Conservation (phyloP, 2,797 vertebrate species). For the Linurgus olivaceus region DNA sequence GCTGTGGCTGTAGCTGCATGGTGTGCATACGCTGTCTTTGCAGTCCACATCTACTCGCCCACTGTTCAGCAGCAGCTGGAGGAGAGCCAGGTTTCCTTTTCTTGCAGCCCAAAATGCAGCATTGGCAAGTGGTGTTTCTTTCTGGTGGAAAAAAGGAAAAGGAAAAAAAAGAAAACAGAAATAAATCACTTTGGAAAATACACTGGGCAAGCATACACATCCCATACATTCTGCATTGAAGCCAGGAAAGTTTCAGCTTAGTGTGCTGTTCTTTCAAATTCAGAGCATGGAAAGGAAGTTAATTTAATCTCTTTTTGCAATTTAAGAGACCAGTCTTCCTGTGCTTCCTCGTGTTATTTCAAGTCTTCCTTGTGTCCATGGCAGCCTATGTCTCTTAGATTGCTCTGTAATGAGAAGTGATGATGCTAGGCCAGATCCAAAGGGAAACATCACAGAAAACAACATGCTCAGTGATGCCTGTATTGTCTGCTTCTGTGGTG, state of each 20-base stretch:
- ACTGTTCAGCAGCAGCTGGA: conserved; percentile 94
- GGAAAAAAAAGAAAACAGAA: neutral
- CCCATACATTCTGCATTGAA: neutral
- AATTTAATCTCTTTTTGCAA: neutral
- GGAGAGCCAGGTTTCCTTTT: conserved; percentile 92
- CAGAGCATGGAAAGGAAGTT: neutral
- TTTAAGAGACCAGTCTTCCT: neutral
- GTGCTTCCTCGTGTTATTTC: neutral
- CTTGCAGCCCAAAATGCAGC: conserved; percentile 96
- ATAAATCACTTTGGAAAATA: neutral
- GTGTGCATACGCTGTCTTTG: conserved; percentile 90
- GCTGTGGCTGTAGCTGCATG: conserved; percentile 61
- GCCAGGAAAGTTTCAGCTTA: neutral
- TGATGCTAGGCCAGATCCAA: neutral
- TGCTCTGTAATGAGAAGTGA: neutral
- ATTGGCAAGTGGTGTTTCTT: conserved; percentile 96
- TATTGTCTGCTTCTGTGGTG: neutral
- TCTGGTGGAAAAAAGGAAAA: conserved; percentile 74
- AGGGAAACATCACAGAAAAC: neutral
- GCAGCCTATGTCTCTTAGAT: neutral
- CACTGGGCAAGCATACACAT: neutral
- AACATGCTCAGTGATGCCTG: neutral
- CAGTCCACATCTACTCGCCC: conserved; percentile 96
- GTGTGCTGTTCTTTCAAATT: neutral
- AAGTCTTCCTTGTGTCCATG: neutral